Evolutionary conservation across 2,113 vertebrate species (phyloP).

Genomic region (Chloropsis cyanopogon): DNA sequence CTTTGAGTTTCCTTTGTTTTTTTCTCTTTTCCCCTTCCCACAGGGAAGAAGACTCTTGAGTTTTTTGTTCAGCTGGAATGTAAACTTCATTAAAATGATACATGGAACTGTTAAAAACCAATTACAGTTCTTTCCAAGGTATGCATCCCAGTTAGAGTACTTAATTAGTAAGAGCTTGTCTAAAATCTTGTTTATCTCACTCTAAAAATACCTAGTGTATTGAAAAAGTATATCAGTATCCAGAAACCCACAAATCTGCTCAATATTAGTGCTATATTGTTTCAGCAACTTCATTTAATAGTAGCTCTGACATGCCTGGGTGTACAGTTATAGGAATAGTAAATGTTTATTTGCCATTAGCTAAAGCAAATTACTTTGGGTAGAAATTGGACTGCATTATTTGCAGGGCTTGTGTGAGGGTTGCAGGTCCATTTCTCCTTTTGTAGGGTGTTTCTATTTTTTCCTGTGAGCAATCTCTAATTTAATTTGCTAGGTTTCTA

Average conservation of each 20-base stretch:
- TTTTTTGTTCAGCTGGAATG: conserved; percentile 90
- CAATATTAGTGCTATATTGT: background rate
- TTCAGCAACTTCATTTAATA: background rate
- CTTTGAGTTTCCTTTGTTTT: background rate
- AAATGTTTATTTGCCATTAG: background rate
- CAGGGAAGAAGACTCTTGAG: conserved; percentile 94
- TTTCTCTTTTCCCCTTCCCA: background rate
- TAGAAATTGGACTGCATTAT: background rate
- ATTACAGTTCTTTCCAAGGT: conserved; percentile 87
- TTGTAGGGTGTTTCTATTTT: background rate
- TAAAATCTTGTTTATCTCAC: background rate
- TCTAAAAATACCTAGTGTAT: background rate
- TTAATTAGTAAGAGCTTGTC: conserved; percentile 1
- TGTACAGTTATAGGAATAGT: background rate
- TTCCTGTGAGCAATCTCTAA: background rate
- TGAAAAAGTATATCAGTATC: background rate
- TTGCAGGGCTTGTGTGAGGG: background rate
- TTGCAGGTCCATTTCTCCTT: background rate
- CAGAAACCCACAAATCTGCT: background rate
- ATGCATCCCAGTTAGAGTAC: conserved; percentile 44
- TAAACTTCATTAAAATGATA: conserved; percentile 88
- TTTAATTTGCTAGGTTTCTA: background rate
- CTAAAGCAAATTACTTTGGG: background rate
- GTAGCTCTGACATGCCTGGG: background rate
- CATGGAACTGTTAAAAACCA: conserved; percentile 94